phyloP scores from a whole-genome alignment of 2,113 vertebrate genomes.

The Cisticola juncidis region DNA sequence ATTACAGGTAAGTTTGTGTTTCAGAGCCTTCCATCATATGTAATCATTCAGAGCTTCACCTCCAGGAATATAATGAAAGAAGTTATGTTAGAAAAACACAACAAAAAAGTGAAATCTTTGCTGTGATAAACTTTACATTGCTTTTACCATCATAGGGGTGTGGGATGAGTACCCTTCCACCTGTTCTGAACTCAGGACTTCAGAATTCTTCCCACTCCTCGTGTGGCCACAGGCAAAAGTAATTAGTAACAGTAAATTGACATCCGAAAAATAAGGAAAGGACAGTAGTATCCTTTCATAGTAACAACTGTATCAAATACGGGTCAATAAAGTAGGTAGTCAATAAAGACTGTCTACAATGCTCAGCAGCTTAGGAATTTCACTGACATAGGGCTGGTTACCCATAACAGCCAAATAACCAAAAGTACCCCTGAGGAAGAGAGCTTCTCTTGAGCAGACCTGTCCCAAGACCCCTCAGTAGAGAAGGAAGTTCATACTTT shows the following conservation, averaged over 20 bases:
- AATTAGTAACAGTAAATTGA: background rate
- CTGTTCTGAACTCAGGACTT: background rate
- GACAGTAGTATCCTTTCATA: background rate
- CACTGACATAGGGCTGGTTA: background rate
- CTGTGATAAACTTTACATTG: background rate
- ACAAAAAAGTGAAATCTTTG: background rate
- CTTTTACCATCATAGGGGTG: rapidly evolving
- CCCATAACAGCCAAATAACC: background rate
- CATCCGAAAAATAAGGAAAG: background rate
- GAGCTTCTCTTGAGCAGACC: background rate
- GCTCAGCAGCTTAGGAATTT: background rate
- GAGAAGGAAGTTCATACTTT: background rate
- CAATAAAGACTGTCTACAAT: background rate
- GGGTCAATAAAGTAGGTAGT: background rate
- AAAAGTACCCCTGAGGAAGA: background rate
- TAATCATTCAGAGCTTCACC: background rate
- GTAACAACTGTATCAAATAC: background rate
- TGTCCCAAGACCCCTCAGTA: background rate
- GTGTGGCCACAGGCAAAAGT: background rate
- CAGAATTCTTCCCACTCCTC: background rate
- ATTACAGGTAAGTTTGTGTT: background rate
- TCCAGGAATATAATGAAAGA: rapidly evolving
- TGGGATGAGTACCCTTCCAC: background rate
- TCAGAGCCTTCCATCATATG: background rate
- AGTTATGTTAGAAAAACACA: background rate